phyloP scores from a whole-genome alignment of 2,113 vertebrate species.

The Rhagologus leucostigma region DNA sequence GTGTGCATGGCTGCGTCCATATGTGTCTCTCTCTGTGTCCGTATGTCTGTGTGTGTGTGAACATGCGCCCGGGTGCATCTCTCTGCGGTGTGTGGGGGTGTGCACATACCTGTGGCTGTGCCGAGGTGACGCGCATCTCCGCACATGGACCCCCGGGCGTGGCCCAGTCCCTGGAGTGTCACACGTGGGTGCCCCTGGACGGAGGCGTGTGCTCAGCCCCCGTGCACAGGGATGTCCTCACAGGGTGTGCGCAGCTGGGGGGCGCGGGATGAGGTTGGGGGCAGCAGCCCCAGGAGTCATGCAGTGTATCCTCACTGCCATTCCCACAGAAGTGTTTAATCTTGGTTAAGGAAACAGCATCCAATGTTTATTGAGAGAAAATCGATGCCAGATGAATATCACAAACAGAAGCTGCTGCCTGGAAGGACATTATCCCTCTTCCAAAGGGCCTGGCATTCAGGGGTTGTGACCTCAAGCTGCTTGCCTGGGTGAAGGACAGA shows the following conservation, averaged over 20 bases:
- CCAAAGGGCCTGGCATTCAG: neutral
- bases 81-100: neutral
- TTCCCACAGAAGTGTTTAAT: neutral
- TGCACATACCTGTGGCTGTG: rapidly evolving
- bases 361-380: neutral
- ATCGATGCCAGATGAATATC: neutral
- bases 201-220: neutral
- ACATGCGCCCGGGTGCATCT: rapidly evolving
- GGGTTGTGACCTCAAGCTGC: neutral
- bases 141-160: rapidly evolving
- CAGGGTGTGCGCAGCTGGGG: neutral
- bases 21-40: neutral
- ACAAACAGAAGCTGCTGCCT: neutral
- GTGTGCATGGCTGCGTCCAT: too few relatives aligned
- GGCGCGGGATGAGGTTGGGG: neutral
- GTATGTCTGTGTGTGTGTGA: neutral
- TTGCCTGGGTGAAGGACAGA: neutral
- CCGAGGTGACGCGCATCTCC: rapidly evolving
- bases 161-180: rapidly evolving
- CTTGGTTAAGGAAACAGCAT: neutral
- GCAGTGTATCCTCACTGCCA: rapidly evolving
- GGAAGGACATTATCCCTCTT: neutral
- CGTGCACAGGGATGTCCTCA: neutral
- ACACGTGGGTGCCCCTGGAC: rapidly evolving
- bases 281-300: neutral